phyloP scores from a whole-genome alignment of 2,797 vertebrate species.

The Pseudochirops cupreus region DNA sequence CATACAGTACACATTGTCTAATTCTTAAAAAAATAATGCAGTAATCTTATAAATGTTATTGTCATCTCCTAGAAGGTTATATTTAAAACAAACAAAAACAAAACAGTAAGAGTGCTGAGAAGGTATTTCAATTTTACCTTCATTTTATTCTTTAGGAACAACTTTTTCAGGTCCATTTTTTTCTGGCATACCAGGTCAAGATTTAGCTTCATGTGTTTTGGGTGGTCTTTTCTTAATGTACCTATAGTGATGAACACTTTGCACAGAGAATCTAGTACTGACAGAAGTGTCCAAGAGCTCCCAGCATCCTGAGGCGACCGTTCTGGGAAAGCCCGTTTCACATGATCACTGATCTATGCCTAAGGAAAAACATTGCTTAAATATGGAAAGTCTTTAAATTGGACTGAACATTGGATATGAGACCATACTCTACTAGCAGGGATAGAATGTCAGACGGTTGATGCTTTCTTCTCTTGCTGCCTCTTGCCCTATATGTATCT shows the following conservation, averaged over 20 bases:
- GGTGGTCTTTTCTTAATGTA: background rate
- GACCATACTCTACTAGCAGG: background rate
- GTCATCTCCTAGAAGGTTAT: background rate
- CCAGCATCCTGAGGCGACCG: background rate
- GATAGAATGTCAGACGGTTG: background rate
- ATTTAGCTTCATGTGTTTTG: background rate
- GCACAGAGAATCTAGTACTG: background rate
- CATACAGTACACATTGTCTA: background rate
- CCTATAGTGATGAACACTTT: background rate
- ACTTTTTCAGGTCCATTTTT: background rate
- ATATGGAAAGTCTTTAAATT: background rate
- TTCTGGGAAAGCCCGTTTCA: background rate
- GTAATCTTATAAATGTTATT: background rate
- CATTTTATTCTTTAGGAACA: background rate
- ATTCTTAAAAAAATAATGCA: background rate
- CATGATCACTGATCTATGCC: background rate
- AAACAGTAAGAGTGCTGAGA: background rate
- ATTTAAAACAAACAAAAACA: background rate
- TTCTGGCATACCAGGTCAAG: background rate
- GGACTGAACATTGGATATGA: background rate
- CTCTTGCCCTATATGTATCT: background rate
- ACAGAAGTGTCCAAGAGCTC: background rate
- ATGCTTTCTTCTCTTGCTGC: background rate
- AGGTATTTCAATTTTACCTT: background rate
- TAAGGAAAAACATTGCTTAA: background rate